A percentile compares a stretch with the other conserved stretches of the same genome.
Conservation (phyloP, 2,888 invertebrate genomes). For the Heliconius sara region DNA sequence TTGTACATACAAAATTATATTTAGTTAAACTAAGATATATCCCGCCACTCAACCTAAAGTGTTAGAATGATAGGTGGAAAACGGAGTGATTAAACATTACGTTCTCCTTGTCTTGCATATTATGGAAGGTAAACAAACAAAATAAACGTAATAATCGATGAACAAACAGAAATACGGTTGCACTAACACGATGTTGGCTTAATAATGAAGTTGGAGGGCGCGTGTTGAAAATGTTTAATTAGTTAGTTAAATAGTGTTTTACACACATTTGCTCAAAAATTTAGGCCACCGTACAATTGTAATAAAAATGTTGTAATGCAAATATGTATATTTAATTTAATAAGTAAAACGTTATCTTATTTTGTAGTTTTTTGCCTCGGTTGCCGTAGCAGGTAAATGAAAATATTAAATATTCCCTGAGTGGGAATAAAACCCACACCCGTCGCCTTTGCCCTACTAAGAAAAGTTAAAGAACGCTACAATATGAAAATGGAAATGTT, state of each 20-base stretch:
- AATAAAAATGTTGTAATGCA: too few species aligned
- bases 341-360: too few species aligned
- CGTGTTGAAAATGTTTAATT: slow-evolving; percentile 24
- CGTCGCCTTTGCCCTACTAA: neutral
- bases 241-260: slow-evolving; percentile 18
- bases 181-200: slow-evolving; percentile 10
- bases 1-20: too few species aligned
- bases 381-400: neutral
- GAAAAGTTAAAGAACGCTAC: too few species aligned
- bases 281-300: slow-evolving; percentile 3
- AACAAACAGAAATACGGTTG: slow-evolving; percentile 26
- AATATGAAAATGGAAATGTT: too few species aligned
- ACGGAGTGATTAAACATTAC: too few species aligned
- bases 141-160: neutral
- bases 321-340: too few species aligned
- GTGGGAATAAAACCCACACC: too few species aligned
- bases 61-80: too few species aligned
- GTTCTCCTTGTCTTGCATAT: neutral
- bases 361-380: neutral
- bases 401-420: neutral
- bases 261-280: neutral
- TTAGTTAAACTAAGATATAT: too few species aligned
- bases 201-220: slow-evolving; percentile 16
- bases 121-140: neutral
- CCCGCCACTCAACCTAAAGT: too few species aligned